These are phyloP conservation scores for Papilio helenus DNA, from an alignment of 1,140 invertebrate genomes.

Conservation along the genomic window DNA sequence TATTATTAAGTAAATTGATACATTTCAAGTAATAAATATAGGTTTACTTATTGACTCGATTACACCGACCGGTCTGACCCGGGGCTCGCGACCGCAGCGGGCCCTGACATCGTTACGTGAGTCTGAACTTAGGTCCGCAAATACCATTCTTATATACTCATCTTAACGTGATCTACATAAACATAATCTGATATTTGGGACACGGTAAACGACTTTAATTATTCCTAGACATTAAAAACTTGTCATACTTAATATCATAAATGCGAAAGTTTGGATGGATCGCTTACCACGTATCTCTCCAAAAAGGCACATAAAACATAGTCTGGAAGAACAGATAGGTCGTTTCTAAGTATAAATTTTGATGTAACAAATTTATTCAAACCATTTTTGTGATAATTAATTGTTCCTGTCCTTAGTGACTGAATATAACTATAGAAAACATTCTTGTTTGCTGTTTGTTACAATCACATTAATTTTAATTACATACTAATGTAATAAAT, in stretches of 20 bases:
- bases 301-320: too few relatives aligned
- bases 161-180: slow-evolving; percentile 42
- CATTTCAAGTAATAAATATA: slow-evolving; percentile 36
- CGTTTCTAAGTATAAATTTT: neutral
- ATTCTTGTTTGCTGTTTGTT: neutral
- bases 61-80: slow-evolving; percentile 25
- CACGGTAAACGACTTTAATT: slow-evolving; percentile 49
- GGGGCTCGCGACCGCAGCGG: slow-evolving; percentile 47
- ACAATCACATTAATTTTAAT: slow-evolving; percentile 11
- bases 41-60: slow-evolving; percentile 21
- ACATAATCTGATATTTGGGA: slow-evolving; percentile 44
- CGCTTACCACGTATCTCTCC: too few relatives aligned
- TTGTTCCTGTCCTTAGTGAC: neutral
- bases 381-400: neutral
- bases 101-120: slow-evolving; percentile 74
- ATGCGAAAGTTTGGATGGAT: too few relatives aligned
- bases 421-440: neutral
- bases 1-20: slow-evolving; percentile 12
- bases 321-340: too few relatives aligned
- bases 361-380: neutral
- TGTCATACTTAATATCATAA: too few relatives aligned
- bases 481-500: slow-evolving; percentile 14
- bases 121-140: slow-evolving; percentile 62
- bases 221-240: neutral
- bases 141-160: slow-evolving; percentile 63